A percentile compares a stretch with the other conserved stretches of the same genome.
Evolutionary conservation across 35 echinoderm and acorn worm species (phyloP).

Genomic region (Chiridota heheva): DNA sequence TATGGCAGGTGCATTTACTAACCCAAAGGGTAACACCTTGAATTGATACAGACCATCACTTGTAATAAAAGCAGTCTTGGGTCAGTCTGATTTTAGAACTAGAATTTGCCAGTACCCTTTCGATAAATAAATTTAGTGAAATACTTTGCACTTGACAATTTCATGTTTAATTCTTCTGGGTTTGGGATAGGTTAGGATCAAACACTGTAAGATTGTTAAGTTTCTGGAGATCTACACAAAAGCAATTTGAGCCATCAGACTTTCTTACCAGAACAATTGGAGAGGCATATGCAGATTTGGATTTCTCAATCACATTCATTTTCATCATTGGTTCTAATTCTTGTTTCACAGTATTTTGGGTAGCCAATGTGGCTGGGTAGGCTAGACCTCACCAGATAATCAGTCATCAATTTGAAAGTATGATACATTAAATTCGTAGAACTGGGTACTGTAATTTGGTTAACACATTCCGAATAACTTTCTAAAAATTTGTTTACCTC

Average conservation of each 20-base stretch:
- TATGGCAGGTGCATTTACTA: constrained; percentile 41
- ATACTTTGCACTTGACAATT: constrained; percentile 33
- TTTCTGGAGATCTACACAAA: constrained; percentile 9
- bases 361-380: constrained; percentile 41
- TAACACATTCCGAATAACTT: no score
- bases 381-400: constrained; percentile 32
- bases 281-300: not conserved
- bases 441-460: no score
- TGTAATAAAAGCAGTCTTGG: constrained; percentile 46
- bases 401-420: constrained; percentile 16
- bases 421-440: constrained; percentile 48
- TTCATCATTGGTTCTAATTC: constrained; percentile 52
- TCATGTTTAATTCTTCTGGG: constrained; percentile 52
- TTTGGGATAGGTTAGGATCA: constrained; percentile 37
- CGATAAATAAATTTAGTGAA: constrained; percentile 43
- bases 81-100: not conserved
- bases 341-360: constrained; percentile 1
- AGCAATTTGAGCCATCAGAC: no score
- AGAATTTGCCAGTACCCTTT: constrained; percentile 70
- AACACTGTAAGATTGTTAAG: constrained; percentile 1
- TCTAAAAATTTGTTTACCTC: no score
- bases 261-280: no score
- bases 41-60: constrained; percentile 60
- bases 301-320: constrained; percentile 4
- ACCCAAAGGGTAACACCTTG: constrained; percentile 55